Base-by-base conservation (phyloP, 2,797 vertebrate genomes). In the Novumbra hubbsi region DNA sequence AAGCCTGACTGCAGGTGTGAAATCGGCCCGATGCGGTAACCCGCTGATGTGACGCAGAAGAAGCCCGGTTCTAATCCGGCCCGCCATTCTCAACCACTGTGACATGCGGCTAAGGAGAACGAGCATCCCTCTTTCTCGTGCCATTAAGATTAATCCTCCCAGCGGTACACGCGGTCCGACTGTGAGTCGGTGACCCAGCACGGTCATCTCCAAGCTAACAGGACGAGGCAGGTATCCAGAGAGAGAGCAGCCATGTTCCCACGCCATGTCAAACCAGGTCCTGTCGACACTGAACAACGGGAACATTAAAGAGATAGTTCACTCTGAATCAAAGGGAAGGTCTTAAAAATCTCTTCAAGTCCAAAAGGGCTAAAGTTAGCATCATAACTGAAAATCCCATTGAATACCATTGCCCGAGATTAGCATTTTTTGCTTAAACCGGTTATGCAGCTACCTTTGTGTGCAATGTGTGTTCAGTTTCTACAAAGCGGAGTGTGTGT, bases 201-300 rank as follows among this genome's bases (percentile, higher is more conserved):
- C 5, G 16, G 62, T 64, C 62, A 64, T 16, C 62, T 64, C 27
- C 17, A 7, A 64, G 62, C 30, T 64, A 32, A 32, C 62, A 57
- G 55, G 55, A 21, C 21, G 17, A 32, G 27, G 62, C 62, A 30
- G 62, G 62, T 30, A 64, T 64, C 62, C 62, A 64, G 27, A 32
- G 55, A 57, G 55, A 64, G 62, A 64, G 27, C 62, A 64, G 30
- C 24, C 62, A 64, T 64, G 62, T 64, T 64, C 27, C 62, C 62
- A 64, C 28, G 16, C 27, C 16, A 32, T 64, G 62, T 64, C 52
- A 57, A 21, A 28, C 27, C 28, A 64, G 12, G 28, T 64, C 62
- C 28, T 32, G 28, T 64, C 32, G 6, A 30, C 5, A 32, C 14
- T 45, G 3, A 45, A 45, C 41, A 45, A 12, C 41, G 8, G 2